Percentiles rank a stretch among this genome's conserved stretches.
Evolutionary conservation across 2,797 vertebrate genomes (phyloP).

Genomic region (Danionella dracula): DNA sequence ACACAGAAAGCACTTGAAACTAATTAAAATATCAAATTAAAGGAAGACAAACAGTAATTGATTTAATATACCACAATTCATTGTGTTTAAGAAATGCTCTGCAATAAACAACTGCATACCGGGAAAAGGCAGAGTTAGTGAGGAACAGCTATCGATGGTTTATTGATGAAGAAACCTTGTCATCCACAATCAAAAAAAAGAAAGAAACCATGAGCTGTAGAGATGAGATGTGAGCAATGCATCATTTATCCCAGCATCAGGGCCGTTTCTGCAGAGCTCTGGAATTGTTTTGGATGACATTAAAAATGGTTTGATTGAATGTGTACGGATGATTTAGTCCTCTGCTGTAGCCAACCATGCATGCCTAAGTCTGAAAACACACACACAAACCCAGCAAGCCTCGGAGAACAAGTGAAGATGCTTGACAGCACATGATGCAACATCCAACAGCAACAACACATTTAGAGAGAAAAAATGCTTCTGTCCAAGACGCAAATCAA

Average conservation of each 20-base stretch:
- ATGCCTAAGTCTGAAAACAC: not conserved
- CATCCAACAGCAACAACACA: slow-evolving; percentile 1
- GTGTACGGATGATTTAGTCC: not conserved
- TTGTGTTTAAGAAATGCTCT: too few species aligned
- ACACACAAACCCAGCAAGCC: not conserved
- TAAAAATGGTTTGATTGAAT: slow-evolving; percentile 4
- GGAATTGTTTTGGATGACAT: slow-evolving; percentile 14
- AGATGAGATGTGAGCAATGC: not conserved
- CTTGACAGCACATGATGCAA: slow-evolving; percentile 20
- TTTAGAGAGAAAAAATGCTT: not conserved
- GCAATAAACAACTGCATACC: too few species aligned
- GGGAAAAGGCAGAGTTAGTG: not conserved
- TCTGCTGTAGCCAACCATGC: not conserved
- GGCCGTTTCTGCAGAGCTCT: slow-evolving; percentile 10
- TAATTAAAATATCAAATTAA: too few species aligned
- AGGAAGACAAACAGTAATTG: too few species aligned
- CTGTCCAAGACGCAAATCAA: not conserved
- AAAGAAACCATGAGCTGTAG: slow-evolving; percentile 15
- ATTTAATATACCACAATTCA: too few species aligned
- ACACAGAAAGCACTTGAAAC: too few species aligned
- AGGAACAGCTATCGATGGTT: not conserved
- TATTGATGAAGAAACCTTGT: not conserved
- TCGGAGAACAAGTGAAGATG: slow-evolving; percentile 5
- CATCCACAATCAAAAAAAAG: slow-evolving; percentile 4
- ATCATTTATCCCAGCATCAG: slow-evolving; percentile 16